Evolutionary conservation across 2,888 invertebrate species (phyloP).

Genomic region (Thereva unica): DNA sequence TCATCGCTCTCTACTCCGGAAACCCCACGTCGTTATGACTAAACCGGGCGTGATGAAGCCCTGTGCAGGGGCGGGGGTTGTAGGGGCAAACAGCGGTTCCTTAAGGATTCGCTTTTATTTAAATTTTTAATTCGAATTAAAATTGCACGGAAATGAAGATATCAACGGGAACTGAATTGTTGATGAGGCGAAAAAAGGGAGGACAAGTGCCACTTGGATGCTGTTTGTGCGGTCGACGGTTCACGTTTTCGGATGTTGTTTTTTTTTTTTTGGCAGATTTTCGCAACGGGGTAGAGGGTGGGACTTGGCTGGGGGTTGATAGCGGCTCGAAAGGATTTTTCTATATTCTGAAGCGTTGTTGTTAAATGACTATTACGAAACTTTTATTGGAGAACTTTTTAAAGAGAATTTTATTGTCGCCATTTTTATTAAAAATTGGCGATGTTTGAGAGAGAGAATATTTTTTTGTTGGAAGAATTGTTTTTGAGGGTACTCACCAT

Average conservation of each 20-base stretch:
- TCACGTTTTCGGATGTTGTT: conserved; percentile 34
- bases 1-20: too few relatives aligned
- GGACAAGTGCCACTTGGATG: conserved; percentile 18
- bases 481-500: conserved; percentile 74
- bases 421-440: background rate
- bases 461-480: too few relatives aligned
- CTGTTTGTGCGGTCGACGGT: conserved; percentile 21
- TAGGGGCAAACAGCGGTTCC: conserved; percentile 9
- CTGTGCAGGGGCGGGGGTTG: conserved; percentile 7
- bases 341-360: too few relatives aligned
- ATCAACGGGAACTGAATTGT: conserved; percentile 31
- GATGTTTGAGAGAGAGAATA: background rate
- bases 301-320: conserved; percentile 24
- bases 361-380: too few relatives aligned
- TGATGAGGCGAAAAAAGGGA: background rate
- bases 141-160: conserved; percentile 43
- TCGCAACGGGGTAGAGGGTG: conserved; percentile 33
- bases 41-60: too few relatives aligned
- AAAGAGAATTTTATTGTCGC: conserved; percentile 35
- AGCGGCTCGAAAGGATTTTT: background rate
- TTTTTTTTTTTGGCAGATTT: conserved; percentile 25
- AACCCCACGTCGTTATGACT: too few relatives aligned
- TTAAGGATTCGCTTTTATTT: conserved; percentile 40
- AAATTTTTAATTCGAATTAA: conserved; percentile 45
- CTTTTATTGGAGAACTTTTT: too few relatives aligned